Evolutionary conservation across 2,797 vertebrate genomes (phyloP).

Genomic region (Paratrypauchen microcephalus): DNA sequence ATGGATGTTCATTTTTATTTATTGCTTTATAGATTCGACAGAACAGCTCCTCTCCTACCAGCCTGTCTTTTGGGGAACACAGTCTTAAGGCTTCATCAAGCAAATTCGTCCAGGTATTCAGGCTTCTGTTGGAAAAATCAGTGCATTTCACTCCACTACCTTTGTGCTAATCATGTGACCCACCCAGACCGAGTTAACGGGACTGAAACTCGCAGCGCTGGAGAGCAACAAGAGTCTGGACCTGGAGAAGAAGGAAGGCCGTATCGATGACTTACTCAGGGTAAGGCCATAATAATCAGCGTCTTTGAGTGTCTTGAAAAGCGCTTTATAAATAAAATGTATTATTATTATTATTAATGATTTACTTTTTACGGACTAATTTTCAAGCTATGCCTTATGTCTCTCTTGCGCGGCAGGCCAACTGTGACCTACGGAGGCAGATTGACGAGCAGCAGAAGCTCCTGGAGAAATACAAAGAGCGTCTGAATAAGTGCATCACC

Average conservation of each 20-base stretch:
- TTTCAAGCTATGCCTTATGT: neutral
- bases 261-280: constrained; percentile 99
- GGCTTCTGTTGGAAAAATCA: neutral
- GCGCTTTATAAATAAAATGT: too few species aligned
- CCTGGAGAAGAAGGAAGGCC: constrained; percentile 98
- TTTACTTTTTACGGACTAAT: neutral
- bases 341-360: too few species aligned
- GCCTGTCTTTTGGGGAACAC: constrained; percentile 92
- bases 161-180: constrained; percentile 29
- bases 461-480: constrained; percentile 98
- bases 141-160: neutral
- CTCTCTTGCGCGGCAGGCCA: constrained; percentile 77
- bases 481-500: constrained; percentile 98
- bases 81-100: constrained; percentile 91
- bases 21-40: constrained; percentile 83
- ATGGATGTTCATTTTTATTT: neutral
- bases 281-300: constrained; percentile 77
- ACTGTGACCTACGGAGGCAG: constrained; percentile 97
- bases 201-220: constrained; percentile 94
- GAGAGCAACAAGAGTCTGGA: constrained; percentile 99
- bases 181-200: constrained; percentile 93
- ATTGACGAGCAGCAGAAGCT: constrained; percentile 98
- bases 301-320: too few species aligned
- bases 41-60: constrained; percentile 96
- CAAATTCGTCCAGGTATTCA: constrained; percentile 90